Base-by-base conservation (phyloP, 1,140 invertebrate genomes). In the Orussus abietinus region DNA sequence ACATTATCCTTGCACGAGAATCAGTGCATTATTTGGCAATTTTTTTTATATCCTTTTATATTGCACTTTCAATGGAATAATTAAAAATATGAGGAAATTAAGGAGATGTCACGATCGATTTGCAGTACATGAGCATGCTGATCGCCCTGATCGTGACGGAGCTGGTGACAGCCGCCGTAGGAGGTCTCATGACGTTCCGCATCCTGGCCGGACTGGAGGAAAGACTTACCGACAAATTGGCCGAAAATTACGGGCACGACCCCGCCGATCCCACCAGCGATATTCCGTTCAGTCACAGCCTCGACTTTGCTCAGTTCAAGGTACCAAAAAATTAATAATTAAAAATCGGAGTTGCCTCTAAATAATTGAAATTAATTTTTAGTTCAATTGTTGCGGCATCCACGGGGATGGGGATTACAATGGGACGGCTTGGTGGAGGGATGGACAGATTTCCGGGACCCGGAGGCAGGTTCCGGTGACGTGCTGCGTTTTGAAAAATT, bases 311-410 rank as follows among this genome's bases (percentile, higher is more conserved):
- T 22, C 76, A 79, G 49, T 76, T 70, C 33, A 74, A 76, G 58
- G 75, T 78, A 50, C 14, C 2, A 10, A 31, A n/a, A n/a, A n/a
- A n/a, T n/a, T n/a, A n/a, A n/a, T n/a, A n/a, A n/a, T n/a, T n/a
- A n/a, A n/a, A n/a, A n/a, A n/a, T n/a, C n/a, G n/a, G n/a, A n/a
- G n/a, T n/a, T n/a, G n/a, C n/a, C n/a, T n/a, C n/a, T n/a, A n/a
- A 6, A 35, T 36, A 12, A 19, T 53, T 46, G 44, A n/a, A n/a
- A n/a, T 51, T 52, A 43, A 33, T 34, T 69, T 71, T 12, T 55
- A 80, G 77, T 77, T 79, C 48, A 71, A 76, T 49, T 80, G 78
- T 52, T 80, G 78, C 50, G 78, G 77, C 26, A 74, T 79, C 33
- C 47, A 74, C 19, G 62, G 60, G n/a, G 66, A 70, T 28, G 38